Base-by-base conservation (phyloP, 2,797 vertebrate genomes). In the Sibirionetta formosa region DNA sequence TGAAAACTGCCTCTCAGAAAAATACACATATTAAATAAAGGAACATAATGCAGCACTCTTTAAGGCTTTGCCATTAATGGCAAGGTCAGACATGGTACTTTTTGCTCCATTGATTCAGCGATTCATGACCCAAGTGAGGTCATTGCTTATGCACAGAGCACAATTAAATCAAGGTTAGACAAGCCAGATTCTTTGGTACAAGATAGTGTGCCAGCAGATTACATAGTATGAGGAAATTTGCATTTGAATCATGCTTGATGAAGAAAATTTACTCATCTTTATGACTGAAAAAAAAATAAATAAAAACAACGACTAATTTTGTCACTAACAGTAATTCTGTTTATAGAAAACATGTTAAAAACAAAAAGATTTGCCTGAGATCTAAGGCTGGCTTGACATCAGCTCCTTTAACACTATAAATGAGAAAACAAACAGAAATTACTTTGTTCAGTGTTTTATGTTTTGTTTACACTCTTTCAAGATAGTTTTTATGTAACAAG, bases 151-250 rank as follows among this genome's bases (percentile, higher is more conserved):
- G 90, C 91, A 93, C 57, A 96, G 88, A 94, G 78, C 51, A 96
- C 79, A 97, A 84, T 94, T 96, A 97, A 97, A 96, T 97, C 97
- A 98, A 98, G 96, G 95, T 95, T 97, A 98, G 91, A 97, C 88
- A 96, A 95, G 88, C 93, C 93, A 61, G 82, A 77, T 93, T 95
- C 91, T 93, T 84, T 92, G 88, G 56, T 72, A 90, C 78, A 95
- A 96, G 96, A 97, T 42, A 97, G 29, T 86, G 31, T 81, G 88
- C 84, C 56, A 94, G 72, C 33, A 95, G 85, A 94, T 91, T 95
- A 86, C 76, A 94, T 7, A 91, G 80, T 24, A 65, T 11, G 83
- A 50, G 64, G 50, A 96, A 93, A 94, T 92, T 66, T 95, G 86
- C 44, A 88, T 87, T 93, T 86, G 42, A 88, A 63, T 80, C 31